A percentile compares a stretch with the other conserved stretches of the same genome.
These are phyloP conservation scores for Hemiprocne comata DNA, from an alignment of 2,113 vertebrate species.

Conservation along the genomic window DNA sequence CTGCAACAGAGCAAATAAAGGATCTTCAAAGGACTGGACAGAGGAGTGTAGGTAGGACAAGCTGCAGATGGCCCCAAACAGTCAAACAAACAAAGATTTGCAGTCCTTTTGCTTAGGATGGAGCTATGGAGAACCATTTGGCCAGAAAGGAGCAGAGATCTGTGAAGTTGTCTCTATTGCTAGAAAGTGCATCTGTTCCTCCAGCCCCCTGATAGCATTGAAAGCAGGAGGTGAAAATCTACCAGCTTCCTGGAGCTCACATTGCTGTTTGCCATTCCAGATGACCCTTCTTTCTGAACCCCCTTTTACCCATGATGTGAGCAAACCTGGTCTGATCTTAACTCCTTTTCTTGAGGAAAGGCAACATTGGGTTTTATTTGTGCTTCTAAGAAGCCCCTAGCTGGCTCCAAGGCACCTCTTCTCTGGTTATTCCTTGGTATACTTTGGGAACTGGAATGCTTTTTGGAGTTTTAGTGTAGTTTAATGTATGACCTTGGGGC, in stretches of 20 bases:
- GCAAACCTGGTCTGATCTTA: background rate
- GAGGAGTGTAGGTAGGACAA: background rate
- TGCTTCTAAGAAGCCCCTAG: background rate
- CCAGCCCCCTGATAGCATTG: background rate
- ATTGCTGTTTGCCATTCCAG: background rate
- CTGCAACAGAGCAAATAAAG: background rate
- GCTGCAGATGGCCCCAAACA: too few species aligned
- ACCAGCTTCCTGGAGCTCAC: background rate
- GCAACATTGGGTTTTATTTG: background rate
- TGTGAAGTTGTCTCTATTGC: background rate
- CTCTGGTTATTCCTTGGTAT: background rate
- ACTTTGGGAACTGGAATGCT: background rate
- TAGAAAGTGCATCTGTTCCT: background rate
- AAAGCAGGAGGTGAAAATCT: too few species aligned
- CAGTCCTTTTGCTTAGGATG: background rate
- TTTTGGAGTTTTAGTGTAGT: background rate
- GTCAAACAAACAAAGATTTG: background rate
- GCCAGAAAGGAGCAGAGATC: background rate
- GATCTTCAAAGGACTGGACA: background rate
- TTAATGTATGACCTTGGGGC: background rate
- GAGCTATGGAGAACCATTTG: background rate
- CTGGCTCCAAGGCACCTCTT: background rate
- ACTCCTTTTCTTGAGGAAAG: background rate
- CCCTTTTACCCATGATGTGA: background rate
- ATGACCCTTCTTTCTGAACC: background rate